Percentiles rank a stretch among this genome's conserved stretches.
phyloP scores from a whole-genome alignment of 2,797 vertebrate species.

The Pangasius mekongensis region DNA sequence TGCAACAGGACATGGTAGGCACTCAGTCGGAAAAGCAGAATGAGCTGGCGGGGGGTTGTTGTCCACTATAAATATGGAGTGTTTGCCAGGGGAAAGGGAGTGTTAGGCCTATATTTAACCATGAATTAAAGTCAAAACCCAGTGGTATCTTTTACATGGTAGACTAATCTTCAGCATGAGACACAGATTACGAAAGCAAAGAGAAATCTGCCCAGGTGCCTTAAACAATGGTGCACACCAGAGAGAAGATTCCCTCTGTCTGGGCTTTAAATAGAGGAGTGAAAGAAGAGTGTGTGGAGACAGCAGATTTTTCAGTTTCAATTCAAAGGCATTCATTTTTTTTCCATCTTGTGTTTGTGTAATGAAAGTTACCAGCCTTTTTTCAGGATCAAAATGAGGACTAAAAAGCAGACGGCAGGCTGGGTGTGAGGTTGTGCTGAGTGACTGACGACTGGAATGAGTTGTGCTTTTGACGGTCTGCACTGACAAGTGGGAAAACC shows the following conservation, averaged over 20 bases:
- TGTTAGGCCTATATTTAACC: slow-evolving; percentile 71
- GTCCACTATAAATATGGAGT: slow-evolving; percentile 63
- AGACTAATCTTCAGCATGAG: slow-evolving; percentile 75
- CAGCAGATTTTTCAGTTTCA: not conserved
- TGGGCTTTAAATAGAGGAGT: not conserved
- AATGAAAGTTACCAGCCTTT: not conserved
- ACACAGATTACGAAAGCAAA: slow-evolving; percentile 80
- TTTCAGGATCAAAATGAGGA: not conserved
- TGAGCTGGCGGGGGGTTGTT: slow-evolving; percentile 9
- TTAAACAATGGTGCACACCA: slow-evolving; percentile 67
- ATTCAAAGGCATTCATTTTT: not conserved
- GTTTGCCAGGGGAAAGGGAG: slow-evolving; percentile 65
- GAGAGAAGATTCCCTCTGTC: slow-evolving; percentile 52
- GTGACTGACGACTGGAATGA: not conserved
- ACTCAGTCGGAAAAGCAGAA: slow-evolving; percentile 38
- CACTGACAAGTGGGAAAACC: slow-evolving; percentile 74
- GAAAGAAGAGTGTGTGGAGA: not conserved
- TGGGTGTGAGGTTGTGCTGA: not conserved
- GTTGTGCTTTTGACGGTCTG: slow-evolving; percentile 63
- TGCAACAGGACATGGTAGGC: slow-evolving; percentile 8
- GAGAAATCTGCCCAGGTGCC: slow-evolving; percentile 74
- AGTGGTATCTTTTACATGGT: slow-evolving; percentile 73
- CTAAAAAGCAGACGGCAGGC: not conserved
- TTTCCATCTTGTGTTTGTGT: slow-evolving; percentile 49
- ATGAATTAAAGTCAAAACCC: slow-evolving; percentile 76